Evolutionary conservation across 2,113 vertebrate genomes (phyloP), one percentile per base, ranked within the genome.

Genomic region (Erpornis zantholeuca): DNA sequence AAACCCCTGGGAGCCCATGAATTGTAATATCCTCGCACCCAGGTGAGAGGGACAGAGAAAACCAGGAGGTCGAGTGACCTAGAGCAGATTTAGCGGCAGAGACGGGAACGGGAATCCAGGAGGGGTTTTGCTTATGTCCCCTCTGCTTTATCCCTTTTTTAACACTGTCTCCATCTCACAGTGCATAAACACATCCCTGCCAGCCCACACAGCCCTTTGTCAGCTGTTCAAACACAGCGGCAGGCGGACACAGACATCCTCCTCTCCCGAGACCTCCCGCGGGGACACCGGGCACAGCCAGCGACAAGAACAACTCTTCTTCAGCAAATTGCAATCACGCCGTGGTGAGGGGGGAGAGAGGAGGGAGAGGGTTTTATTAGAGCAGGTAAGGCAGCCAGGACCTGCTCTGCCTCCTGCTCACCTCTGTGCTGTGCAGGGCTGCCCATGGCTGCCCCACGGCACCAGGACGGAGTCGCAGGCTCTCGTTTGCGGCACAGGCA

Each of bases 141-240:
- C 52, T 52, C 75, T 28, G 11, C 49, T 88, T 91, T 76, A 82
- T 57, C 73, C 2, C 1, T 52, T 90, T 53, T 75, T 93, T 72
- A 84, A 72, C 53, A 20, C 25, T 1, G 1, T 16, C 56, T 54
- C 53, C 1, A 0, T 49, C 87, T 76, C 45, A 5, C 7, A 3
- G 47, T 33, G 38, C 0, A 0, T 49, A 72, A 92, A 92, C 86
- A 92, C 63, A 27, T 31, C 3, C 22, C 86, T 29, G 35, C 20
- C 85, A 96, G 82, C 91, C 82, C 91, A 69, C 86, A 77, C 25
- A n/a, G 91, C 1, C 86, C 93, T 86, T 72, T 83, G 91, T 96
- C 57, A 86, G 83, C 94, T 92, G 93, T 65, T 90, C 88, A 90
- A 90, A 90, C 9, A 92, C 76, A 86, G 88, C 86, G 90, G 91